Conservation (phyloP, 1,140 invertebrate species). For the Drosophila micromelanica region DNA sequence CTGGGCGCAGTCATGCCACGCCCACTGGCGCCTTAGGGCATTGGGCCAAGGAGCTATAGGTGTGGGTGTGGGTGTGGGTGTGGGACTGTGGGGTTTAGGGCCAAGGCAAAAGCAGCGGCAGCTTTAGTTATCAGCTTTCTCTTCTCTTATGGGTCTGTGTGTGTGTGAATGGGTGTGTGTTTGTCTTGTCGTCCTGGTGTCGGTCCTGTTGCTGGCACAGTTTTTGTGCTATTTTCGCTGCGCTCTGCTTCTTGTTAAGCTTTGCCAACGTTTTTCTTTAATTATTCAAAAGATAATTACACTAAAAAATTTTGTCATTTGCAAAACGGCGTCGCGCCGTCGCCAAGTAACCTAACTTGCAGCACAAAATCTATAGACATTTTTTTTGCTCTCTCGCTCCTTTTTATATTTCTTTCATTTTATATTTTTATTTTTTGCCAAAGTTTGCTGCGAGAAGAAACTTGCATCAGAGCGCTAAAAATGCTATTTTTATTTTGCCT, state of each 20-base stretch:
- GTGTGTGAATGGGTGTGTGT: not conserved
- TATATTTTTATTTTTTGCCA: constrained; percentile 25
- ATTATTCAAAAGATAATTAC: constrained; percentile 83
- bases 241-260: constrained; percentile 57
- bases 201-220: constrained; percentile 40
- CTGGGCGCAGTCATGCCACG: constrained; percentile 1
- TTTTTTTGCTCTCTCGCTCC: constrained; percentile 33
- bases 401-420: not conserved
- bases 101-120: constrained; percentile 22
- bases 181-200: constrained; percentile 22
- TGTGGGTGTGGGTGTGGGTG: not conserved
- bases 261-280: constrained; percentile 77
- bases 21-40: constrained; percentile 30
- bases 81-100: constrained; percentile 3
- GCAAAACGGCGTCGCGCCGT: constrained; percentile 47
- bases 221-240: constrained; percentile 47
- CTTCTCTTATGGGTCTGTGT: not conserved
- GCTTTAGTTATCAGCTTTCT: constrained; percentile 39
- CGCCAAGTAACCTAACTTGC: constrained; percentile 52
- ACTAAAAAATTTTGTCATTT: constrained; percentile 74
- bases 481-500: constrained; percentile 72
- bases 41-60: constrained; percentile 11
- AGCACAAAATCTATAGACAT: constrained; percentile 65
- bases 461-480: constrained; percentile 64
- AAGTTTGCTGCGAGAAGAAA: constrained; percentile 51